Conservation (phyloP, 2,888 invertebrate genomes). For the Plutella xylostella region DNA sequence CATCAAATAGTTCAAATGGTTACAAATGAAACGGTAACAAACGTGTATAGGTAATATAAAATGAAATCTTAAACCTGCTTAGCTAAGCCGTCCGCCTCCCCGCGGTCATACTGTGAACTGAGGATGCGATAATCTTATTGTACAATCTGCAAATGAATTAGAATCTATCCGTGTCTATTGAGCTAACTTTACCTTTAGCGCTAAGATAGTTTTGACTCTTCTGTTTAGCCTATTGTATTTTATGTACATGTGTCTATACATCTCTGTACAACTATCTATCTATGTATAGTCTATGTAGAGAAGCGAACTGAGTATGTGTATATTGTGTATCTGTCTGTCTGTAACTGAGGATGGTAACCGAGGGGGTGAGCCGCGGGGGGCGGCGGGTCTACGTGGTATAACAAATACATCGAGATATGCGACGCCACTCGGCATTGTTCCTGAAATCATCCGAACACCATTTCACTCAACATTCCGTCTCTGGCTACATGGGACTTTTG, state of each 20-base stretch:
- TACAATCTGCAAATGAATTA: slow-evolving; percentile 59
- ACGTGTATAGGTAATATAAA: slow-evolving; percentile 64
- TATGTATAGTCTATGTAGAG: slow-evolving; percentile 57
- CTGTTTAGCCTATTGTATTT: slow-evolving; percentile 59
- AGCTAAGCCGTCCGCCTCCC: slow-evolving; percentile 58
- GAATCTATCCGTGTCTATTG: slow-evolving; percentile 51
- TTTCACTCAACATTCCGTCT: too few species aligned
- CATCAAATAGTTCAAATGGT: slow-evolving; percentile 66
- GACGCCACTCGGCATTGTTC: slow-evolving; percentile 27
- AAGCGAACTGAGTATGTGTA: slow-evolving; percentile 39
- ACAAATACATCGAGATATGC: slow-evolving; percentile 65
- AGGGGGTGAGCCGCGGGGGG: slow-evolving; percentile 40
- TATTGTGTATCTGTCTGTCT: slow-evolving; percentile 29
- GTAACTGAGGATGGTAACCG: slow-evolving; percentile 58
- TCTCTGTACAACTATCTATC: slow-evolving; percentile 57
- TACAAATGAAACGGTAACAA: slow-evolving; percentile 68
- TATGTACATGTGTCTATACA: slow-evolving; percentile 58
- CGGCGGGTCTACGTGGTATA: slow-evolving; percentile 64
- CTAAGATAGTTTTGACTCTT: slow-evolving; percentile 60
- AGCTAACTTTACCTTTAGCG: slow-evolving; percentile 55
- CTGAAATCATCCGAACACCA: slow-evolving; percentile 16
- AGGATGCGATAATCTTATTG: slow-evolving; percentile 52
- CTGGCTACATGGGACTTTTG: too few species aligned
- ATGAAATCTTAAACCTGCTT: slow-evolving; percentile 67
- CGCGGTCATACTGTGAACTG: slow-evolving; percentile 42